phyloP scores from a whole-genome alignment of 2,797 vertebrate genomes.

The Threskiornis aethiopicus region DNA sequence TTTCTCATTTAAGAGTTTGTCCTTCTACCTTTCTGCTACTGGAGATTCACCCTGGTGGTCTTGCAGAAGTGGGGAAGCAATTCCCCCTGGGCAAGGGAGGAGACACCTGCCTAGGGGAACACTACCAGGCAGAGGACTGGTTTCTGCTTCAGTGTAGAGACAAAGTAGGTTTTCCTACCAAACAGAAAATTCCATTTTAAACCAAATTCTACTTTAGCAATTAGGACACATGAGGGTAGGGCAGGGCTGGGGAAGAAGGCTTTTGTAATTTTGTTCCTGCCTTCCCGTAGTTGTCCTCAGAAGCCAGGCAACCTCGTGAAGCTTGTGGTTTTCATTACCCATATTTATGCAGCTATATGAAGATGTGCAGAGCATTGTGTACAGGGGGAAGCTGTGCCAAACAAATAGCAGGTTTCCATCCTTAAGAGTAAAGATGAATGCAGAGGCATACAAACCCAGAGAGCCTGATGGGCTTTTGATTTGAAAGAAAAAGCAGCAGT shows the following conservation, averaged over 20 bases:
- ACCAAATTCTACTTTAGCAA: background rate
- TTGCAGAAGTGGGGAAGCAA: constrained; percentile 19
- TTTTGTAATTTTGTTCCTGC: background rate
- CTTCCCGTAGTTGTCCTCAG: background rate
- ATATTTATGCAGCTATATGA: background rate
- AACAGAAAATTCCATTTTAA: background rate
- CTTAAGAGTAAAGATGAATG: background rate
- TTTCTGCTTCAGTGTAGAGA: background rate
- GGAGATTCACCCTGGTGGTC: background rate
- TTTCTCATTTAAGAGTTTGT: background rate
- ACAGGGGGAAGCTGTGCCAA: background rate
- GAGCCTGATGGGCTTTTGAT: background rate
- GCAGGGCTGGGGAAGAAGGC: background rate
- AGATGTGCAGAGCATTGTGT: background rate
- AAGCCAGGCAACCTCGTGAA: background rate
- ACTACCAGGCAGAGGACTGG: background rate
- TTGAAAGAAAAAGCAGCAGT: background rate
- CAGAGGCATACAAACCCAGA: background rate
- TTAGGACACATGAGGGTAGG: background rate
- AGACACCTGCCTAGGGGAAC: background rate
- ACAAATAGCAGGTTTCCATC: background rate
- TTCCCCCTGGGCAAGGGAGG: background rate
- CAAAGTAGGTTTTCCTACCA: background rate
- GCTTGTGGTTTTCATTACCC: background rate
- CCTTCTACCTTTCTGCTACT: background rate